Percentiles rank a stretch among this genome's conserved stretches.
These are phyloP conservation scores for Pachyuromys duprasi DNA, from an alignment of 2,797 vertebrate genomes.

Conservation along the genomic window DNA sequence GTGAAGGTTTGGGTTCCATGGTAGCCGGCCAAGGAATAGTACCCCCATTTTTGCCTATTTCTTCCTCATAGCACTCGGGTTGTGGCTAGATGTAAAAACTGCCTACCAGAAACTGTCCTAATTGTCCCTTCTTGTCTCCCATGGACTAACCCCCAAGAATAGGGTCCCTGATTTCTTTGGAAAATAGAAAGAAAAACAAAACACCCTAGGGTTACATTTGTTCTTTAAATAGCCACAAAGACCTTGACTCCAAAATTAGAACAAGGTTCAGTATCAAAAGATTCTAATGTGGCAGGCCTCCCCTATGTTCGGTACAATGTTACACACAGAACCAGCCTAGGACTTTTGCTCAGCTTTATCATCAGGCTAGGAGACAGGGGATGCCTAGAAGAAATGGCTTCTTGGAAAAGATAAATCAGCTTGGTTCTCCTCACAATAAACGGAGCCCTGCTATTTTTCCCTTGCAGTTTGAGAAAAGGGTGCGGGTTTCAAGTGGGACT, in stretches of 20 bases:
- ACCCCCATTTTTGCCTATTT: neutral
- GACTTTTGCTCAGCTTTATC: neutral
- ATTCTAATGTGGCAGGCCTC: neutral
- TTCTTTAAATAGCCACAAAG: constrained; percentile 19
- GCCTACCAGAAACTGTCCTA: neutral
- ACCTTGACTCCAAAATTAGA: constrained; percentile 42
- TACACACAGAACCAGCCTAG: neutral
- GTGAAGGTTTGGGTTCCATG: fast-evolving
- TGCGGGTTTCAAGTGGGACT: neutral
- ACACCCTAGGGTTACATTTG: neutral
- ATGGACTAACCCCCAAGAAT: neutral
- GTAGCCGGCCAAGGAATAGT: fast-evolving
- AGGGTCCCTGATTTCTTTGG: neutral
- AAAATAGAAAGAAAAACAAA: constrained; percentile 36
- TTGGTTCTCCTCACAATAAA: neutral
- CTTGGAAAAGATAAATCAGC: neutral
- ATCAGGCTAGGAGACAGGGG: neutral
- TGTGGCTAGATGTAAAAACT: neutral
- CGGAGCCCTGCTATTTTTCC: too few species aligned
- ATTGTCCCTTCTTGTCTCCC: neutral
- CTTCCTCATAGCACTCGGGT: neutral
- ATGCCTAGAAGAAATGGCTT: neutral
- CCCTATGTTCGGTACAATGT: neutral
- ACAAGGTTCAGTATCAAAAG: neutral
- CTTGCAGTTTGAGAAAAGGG: neutral